Evolutionary conservation across 2,888 invertebrate genomes (phyloP).

Genomic region (Ephialtes manifestator): DNA sequence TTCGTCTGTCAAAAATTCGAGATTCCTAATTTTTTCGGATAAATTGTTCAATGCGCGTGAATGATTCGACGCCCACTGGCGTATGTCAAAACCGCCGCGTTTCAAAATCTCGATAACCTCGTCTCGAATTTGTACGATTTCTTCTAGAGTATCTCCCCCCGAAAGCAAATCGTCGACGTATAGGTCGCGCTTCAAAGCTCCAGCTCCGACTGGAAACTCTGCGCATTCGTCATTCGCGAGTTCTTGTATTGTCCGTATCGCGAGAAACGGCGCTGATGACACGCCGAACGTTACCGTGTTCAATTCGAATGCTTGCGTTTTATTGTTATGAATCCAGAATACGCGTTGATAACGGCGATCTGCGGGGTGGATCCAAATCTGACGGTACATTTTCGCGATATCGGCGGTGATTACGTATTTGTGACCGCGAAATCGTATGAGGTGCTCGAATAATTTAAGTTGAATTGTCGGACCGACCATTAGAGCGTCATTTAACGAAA

Average conservation of each 20-base stretch:
- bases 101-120: slow-evolving; percentile 70
- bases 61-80: slow-evolving; percentile 53
- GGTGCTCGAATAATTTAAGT: not conserved
- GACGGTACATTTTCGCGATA: no score
- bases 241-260: slow-evolving; percentile 61
- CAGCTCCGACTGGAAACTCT: slow-evolving; percentile 53
- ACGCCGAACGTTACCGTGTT: slow-evolving; percentile 65
- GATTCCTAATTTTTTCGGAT: not conserved
- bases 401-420: not conserved
- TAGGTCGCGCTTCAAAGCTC: slow-evolving; percentile 57
- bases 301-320: slow-evolving; percentile 31
- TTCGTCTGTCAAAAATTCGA: no score
- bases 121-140: slow-evolving; percentile 25
- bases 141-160: slow-evolving; percentile 52
- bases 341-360: no score
- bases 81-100: slow-evolving; percentile 64
- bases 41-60: slow-evolving; percentile 43
- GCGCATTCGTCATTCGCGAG: slow-evolving; percentile 66
- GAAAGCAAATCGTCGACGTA: slow-evolving; percentile 72
- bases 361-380: no score
- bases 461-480: not conserved
- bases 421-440: not conserved
- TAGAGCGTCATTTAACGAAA: not conserved
- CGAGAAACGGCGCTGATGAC: slow-evolving; percentile 61
- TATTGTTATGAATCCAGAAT: no score